A percentile compares a stretch with the other conserved stretches of the same genome.
Evolutionary conservation across 1,140 invertebrate species (phyloP).

Genomic region (Helicoverpa armigera): DNA sequence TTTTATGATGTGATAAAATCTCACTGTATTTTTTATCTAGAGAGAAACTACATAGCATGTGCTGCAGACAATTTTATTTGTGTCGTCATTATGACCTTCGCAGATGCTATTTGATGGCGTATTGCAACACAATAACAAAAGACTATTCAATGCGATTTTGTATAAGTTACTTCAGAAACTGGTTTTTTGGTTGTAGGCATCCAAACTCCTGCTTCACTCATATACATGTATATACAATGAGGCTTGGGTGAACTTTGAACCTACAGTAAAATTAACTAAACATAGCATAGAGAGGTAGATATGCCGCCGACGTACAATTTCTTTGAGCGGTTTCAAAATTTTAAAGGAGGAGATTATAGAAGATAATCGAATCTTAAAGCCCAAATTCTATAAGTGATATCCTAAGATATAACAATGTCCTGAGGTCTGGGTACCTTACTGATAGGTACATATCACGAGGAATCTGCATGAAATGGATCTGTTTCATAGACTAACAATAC

Average conservation of each 20-base stretch:
- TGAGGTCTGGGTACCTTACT: no score
- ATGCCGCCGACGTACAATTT: not conserved
- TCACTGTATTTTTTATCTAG: slow-evolving; percentile 1
- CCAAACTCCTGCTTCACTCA: no score
- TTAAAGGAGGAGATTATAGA: not conserved
- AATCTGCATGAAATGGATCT: not conserved
- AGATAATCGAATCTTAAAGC: no score
- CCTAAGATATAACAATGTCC: no score
- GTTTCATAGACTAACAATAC: not conserved
- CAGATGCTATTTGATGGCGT: not conserved
- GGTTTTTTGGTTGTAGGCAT: slow-evolving; percentile 1
- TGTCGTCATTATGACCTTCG: not conserved
- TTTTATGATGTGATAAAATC: not conserved
- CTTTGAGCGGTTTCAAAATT: not conserved
- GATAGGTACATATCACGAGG: not conserved
- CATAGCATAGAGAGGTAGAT: no score
- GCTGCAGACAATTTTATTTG: not conserved
- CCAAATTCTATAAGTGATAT: no score
- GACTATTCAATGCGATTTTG: slow-evolving; percentile 4
- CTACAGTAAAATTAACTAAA: not conserved
- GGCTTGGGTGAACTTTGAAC: not conserved
- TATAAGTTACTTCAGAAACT: not conserved
- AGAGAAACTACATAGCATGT: not conserved
- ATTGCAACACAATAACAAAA: not conserved
- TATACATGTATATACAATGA: no score